Evolutionary conservation across 2,888 invertebrate species (phyloP).

Genomic region (Megastigmus dorsalis): DNA sequence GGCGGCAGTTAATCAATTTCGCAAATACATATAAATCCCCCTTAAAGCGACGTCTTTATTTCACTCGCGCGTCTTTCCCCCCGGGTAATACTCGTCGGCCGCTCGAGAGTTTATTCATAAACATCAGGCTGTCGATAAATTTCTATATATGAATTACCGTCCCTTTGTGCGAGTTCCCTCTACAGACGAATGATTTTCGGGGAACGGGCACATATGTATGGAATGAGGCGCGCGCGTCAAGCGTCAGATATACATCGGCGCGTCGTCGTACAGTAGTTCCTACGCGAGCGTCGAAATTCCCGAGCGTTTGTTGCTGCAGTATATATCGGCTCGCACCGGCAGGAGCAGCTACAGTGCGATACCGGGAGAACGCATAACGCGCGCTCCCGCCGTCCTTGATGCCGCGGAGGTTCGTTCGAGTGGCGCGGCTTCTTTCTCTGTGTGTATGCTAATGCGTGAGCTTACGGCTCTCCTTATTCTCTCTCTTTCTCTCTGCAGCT

Average conservation of each 20-base stretch:
- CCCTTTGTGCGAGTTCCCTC: background rate
- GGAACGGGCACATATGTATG: background rate
- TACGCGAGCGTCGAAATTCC: constrained; percentile 37
- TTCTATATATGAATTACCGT: constrained; percentile 21
- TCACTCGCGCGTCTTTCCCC: too few relatives aligned
- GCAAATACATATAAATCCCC: constrained; percentile 21
- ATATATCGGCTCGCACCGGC: too few relatives aligned
- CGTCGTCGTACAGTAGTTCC: background rate
- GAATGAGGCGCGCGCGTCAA: background rate
- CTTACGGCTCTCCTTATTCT: too few relatives aligned
- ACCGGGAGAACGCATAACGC: background rate
- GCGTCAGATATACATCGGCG: background rate
- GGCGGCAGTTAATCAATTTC: constrained; percentile 34
- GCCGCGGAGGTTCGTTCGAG: too few relatives aligned
- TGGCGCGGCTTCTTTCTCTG: too few relatives aligned
- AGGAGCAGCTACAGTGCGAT: too few relatives aligned
- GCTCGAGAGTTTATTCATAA: background rate
- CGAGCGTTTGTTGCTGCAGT: too few relatives aligned
- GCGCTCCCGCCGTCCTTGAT: too few relatives aligned
- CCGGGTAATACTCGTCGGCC: too few relatives aligned
- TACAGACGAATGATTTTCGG: background rate
- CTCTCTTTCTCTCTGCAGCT: too few relatives aligned
- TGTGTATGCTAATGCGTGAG: too few relatives aligned
- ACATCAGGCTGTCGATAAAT: background rate
- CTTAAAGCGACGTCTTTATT: constrained; percentile 36